A percentile compares a stretch with the other conserved stretches of the same genome.
These are phyloP conservation scores for Apogon hyalosoma DNA, from an alignment of 2,797 vertebrate genomes.

Conservation along the genomic window DNA sequence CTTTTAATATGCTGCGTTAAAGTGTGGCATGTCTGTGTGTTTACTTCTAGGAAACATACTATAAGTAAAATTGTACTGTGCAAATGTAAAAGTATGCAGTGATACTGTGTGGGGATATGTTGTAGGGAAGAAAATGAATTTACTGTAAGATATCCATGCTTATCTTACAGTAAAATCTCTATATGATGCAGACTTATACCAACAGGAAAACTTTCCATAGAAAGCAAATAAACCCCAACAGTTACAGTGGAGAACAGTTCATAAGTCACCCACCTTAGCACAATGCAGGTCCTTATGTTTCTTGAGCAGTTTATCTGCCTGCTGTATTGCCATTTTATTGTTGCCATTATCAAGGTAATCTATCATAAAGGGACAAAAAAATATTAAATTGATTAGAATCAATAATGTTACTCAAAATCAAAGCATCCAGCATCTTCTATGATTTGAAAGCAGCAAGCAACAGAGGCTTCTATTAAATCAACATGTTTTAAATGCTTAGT, in stretches of 20 bases:
- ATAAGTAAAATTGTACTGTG: no score
- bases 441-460: no score
- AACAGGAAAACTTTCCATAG: not conserved
- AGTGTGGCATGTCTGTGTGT: no score
- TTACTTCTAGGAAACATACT: no score
- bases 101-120: no score
- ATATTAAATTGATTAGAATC: not conserved
- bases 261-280: constrained; percentile 89
- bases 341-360: constrained; percentile 99
- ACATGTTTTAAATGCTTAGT: not conserved
- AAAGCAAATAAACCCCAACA: not conserved
- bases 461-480: no score
- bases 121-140: no score
- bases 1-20: no score
- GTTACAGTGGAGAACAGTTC: not conserved
- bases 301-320: constrained; percentile 97
- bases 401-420: not conserved
- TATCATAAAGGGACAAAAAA: constrained; percentile 64
- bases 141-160: no score
- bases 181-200: not conserved
- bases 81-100: no score
- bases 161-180: not conserved
- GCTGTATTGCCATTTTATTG: constrained; percentile 99
- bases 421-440: no score
- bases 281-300: constrained; percentile 99